Evolutionary conservation across 2,888 invertebrate species (phyloP), one percentile per base, ranked within the genome.

Genomic region (Mesorhabditis sp.): DNA sequence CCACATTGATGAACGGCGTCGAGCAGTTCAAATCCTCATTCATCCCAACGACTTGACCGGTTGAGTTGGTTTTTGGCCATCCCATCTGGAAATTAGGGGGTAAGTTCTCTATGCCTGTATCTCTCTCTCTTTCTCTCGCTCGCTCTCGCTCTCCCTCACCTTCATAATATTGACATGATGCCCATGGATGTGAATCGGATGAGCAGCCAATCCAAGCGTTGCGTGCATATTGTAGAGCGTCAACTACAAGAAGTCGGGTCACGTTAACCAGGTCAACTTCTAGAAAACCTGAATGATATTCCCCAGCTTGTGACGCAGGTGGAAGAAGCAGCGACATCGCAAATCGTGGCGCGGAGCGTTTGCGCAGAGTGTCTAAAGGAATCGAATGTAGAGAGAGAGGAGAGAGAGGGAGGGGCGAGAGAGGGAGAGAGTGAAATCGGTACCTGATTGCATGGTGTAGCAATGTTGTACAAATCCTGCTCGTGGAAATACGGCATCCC

Each of bases 171-270:
- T 79, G 68, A 82, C 84, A 68, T 82, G 83, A 13, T 75, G 75
- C 13, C 83, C 83, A 69, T 83, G 83, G 1, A 84, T 68, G 71
- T 83, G 83, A 64, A 83, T 74, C 4, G 83, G 82, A 71, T 83
- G 83, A 0, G 80, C 76, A 67, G 76, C 77, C 63, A 74, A 71
- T 6, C 72, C 74, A 0, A 79, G 80, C 4, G 80, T 81, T 4
- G 79, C 68, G 5, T 82, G 82, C 83, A 83, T 83, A 70, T 83
- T 83, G 73, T 78, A 83, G 5, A 83, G 70, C 15, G 80, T 82
- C 67, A 83, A 67, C 75, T 80, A 50, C 42, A 68, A 5, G 13
- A 13, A 68, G 62, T 4, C 42, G 45, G n/a, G 62, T 44, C 65
- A 64, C 44, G 42, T 63, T 7, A 50, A 62, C 61, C 42, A 13